Conservation (phyloP, 2,113 vertebrate genomes). For the Chlamydotis undulata region DNA sequence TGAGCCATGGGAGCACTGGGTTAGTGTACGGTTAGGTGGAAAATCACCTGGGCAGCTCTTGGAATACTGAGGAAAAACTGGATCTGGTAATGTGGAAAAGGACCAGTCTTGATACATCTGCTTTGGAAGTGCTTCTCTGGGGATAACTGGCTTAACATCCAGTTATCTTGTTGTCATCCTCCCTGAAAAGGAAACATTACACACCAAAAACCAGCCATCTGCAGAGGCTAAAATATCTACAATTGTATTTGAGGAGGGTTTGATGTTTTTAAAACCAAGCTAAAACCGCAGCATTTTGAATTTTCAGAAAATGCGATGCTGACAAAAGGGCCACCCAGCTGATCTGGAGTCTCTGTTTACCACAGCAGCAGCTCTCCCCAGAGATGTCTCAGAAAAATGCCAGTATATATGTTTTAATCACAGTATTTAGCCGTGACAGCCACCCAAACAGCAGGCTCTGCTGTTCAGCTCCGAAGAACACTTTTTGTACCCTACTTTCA, state of each 20-base stretch:
- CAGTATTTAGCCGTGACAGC: background rate
- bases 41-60: background rate
- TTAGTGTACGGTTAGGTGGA: background rate
- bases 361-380: background rate
- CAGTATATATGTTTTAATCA: background rate
- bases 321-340: background rate
- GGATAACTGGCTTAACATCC: background rate
- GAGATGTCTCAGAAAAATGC: background rate
- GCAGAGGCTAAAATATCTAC: background rate
- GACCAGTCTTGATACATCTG: background rate
- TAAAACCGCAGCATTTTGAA: background rate
- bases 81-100: background rate
- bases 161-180: background rate
- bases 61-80: background rate
- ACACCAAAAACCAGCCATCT: background rate
- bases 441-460: constrained; percentile 31
- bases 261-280: background rate
- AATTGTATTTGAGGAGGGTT: background rate
- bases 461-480: background rate
- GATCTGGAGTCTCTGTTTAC: background rate
- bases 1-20: background rate
- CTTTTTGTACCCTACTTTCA: background rate
- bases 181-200: background rate
- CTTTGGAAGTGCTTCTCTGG: background rate
- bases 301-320: background rate